Base-by-base conservation (phyloP, 1,140 invertebrate genomes). In the Potamilus streckersoni region DNA sequence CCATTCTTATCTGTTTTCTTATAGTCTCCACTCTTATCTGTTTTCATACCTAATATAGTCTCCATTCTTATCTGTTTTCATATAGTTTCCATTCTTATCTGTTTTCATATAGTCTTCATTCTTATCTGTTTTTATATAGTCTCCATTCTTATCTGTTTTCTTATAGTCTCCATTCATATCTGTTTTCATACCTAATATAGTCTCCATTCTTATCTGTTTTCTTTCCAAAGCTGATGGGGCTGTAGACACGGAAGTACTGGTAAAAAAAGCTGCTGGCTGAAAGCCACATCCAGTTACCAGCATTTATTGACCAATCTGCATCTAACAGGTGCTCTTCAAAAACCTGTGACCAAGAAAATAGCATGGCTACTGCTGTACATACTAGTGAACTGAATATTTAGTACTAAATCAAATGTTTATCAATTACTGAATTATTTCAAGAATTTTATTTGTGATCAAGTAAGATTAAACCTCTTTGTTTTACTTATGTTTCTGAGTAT, bases 251-350 rank as follows among this genome's bases (percentile, higher is more conserved):
- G 87, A 96, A 96, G 90, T 96, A 96, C 88, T 96, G 95, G 85
- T 96, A 95, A 84, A 96, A 97, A 90, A 97, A 97, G 8, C 95
- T 96, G 27, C 95, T 96, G 83, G 95, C 96, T 1, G 95, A 96
- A 12, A 96, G 89, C 96, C 95, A 97, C 94, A 96, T 95, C 96
- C 96, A 97, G 92, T 94, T 96, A 6, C 95, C 96, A 15, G 95
- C 96, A 89, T 97, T 97, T 1, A 97, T 93, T 8, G 95, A 95
- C 95, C 95, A 97, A 89, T 97, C 96, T n/a, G 95, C 95, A 87
- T 97, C 96, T 27, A 97, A 87, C 3, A 97, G 86, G 15, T 96
- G 89, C 89, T 97, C 95, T 83, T 97, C 95, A 90, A 97, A 97
- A 6, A 97, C 95, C 95, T 96, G 79, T 11, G 20, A 49, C 38